A percentile compares a stretch with the other conserved stretches of the same genome.
Evolutionary conservation across 2,888 invertebrate genomes (phyloP).

Genomic region (Ametastegia equiseti): DNA sequence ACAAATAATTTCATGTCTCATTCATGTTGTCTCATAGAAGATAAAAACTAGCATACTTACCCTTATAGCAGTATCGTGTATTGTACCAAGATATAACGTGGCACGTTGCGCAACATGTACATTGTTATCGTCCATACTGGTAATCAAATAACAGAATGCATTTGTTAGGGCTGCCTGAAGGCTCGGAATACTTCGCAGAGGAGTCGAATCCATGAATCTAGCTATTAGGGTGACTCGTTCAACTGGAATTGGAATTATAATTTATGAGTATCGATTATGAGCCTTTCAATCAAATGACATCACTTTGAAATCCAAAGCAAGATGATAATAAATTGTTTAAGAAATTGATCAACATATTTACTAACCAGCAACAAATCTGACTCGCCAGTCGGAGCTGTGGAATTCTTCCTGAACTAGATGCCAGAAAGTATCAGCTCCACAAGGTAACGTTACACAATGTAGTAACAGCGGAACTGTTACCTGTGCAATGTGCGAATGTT

Average conservation of each 20-base stretch:
- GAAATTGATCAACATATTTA: no score
- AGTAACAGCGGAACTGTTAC: slow-evolving; percentile 94
- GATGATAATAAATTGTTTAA: no score
- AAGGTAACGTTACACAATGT: slow-evolving; percentile 95
- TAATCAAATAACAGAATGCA: slow-evolving; percentile 97
- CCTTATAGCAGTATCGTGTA: slow-evolving; percentile 92
- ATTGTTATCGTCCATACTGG: slow-evolving; percentile 96
- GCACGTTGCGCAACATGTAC: slow-evolving; percentile 97
- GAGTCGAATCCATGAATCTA: slow-evolving; percentile 93
- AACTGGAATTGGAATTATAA: slow-evolving; percentile 77
- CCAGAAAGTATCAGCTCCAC: slow-evolving; percentile 98
- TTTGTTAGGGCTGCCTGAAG: slow-evolving; percentile 96
- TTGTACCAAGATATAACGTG: slow-evolving; percentile 93
- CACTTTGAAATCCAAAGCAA: neutral
- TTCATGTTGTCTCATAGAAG: neutral
- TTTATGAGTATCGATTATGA: neutral
- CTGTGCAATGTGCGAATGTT: slow-evolving; percentile 95
- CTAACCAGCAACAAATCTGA: slow-evolving; percentile 91
- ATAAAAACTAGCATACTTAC: slow-evolving; percentile 75
- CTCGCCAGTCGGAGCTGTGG: slow-evolving; percentile 92
- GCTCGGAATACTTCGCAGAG: slow-evolving; percentile 88
- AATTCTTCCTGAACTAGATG: slow-evolving; percentile 96
- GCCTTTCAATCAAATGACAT: neutral
- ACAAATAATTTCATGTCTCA: neutral
- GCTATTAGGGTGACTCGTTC: slow-evolving; percentile 96